Conservation (phyloP, 1,140 invertebrate genomes). For the Drosophila punjabiensis region DNA sequence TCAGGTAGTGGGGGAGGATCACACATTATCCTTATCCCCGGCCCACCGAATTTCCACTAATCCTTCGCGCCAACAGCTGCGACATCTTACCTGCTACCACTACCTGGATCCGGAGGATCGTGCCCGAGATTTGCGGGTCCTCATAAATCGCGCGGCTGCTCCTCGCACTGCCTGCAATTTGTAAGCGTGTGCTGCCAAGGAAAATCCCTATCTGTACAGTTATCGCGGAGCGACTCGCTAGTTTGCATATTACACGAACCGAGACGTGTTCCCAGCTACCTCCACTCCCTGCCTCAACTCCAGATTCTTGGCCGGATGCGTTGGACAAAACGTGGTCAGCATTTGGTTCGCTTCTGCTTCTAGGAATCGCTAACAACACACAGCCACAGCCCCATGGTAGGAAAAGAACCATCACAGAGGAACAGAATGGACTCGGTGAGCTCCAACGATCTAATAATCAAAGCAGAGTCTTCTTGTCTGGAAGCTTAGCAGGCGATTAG, state of each 20-base stretch:
- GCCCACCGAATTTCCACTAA: constrained; percentile 9
- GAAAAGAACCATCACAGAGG: constrained; percentile 7
- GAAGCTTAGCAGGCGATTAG: constrained; percentile 74
- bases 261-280: constrained; percentile 62
- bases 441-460: constrained; percentile 59
- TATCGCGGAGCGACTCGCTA: constrained; percentile 67
- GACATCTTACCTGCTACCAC: constrained; percentile 19
- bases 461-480: constrained; percentile 50
- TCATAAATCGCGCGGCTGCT: constrained; percentile 56
- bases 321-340: constrained; percentile 72
- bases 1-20: constrained; percentile 25
- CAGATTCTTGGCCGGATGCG: constrained; percentile 67
- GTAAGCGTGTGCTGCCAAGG: constrained; percentile 22
- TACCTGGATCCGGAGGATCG: constrained; percentile 46
- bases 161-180: constrained; percentile 70
- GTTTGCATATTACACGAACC: constrained; percentile 80
- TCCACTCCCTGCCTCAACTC: constrained; percentile 22
- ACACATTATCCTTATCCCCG: constrained; percentile 18
- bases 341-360: constrained; percentile 55
- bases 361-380: constrained; percentile 64
- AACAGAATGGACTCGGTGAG: constrained; percentile 33
- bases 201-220: constrained; percentile 78
- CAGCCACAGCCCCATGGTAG: not conserved
- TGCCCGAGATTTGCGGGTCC: constrained; percentile 33
- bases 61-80: constrained; percentile 17